phyloP scores from a whole-genome alignment of 2,888 invertebrate genomes.

The Parnassius apollo region DNA sequence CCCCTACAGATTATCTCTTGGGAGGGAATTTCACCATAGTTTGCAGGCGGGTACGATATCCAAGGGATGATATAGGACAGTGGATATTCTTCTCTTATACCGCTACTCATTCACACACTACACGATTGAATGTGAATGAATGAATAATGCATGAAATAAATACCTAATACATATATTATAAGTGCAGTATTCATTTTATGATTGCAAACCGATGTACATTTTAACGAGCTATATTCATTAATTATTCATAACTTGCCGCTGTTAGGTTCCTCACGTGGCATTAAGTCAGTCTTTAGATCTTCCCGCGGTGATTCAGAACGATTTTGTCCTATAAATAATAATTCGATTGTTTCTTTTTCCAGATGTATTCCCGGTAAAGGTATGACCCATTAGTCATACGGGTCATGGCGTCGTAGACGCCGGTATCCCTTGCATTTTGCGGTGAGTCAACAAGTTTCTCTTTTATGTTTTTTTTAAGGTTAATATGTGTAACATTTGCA shows the following conservation, averaged over 20 bases:
- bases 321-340: constrained; percentile 16
- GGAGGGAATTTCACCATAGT: too few relatives aligned
- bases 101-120: too few relatives aligned
- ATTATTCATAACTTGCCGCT: constrained; percentile 14
- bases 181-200: too few relatives aligned
- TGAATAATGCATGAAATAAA: too few relatives aligned
- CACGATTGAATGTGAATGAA: too few relatives aligned
- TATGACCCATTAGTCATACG: constrained; percentile 39
- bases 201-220: not conserved
- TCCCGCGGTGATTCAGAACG: constrained; percentile 15
- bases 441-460: constrained; percentile 29
- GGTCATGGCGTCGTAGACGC: constrained; percentile 55
- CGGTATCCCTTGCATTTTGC: constrained; percentile 29
- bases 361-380: constrained; percentile 64
- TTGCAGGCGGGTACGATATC: too few relatives aligned
- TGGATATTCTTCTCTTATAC: too few relatives aligned
- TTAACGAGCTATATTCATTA: constrained; percentile 2
- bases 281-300: constrained; percentile 9
- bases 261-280: not conserved
- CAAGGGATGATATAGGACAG: too few relatives aligned
- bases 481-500: too few relatives aligned
- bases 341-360: constrained; percentile 40
- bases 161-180: too few relatives aligned
- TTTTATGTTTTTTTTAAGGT: not conserved
- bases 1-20: too few relatives aligned